These are phyloP conservation scores for Hypena proboscidalis DNA, from an alignment of 2,888 invertebrate genomes.

Conservation along the genomic window DNA sequence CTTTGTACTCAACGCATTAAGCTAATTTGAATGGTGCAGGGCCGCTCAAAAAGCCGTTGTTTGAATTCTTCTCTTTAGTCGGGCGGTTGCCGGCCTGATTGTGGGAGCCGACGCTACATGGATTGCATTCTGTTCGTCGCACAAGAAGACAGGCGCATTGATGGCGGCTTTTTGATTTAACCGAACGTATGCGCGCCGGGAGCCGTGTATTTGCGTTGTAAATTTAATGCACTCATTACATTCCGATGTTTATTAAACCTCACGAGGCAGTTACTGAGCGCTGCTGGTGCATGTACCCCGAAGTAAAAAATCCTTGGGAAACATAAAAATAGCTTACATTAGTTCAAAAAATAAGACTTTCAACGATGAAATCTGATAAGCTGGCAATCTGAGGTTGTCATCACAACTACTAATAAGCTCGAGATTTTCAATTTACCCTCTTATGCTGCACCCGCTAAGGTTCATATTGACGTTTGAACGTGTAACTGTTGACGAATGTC, in stretches of 20 bases:
- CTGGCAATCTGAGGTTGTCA: slow-evolving; percentile 75
- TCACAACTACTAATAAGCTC: slow-evolving; percentile 67
- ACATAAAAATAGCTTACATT: slow-evolving; percentile 44
- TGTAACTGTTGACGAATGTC: slow-evolving; percentile 66
- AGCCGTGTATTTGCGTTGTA: slow-evolving; percentile 53
- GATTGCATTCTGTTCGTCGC: slow-evolving; percentile 75
- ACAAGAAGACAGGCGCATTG: slow-evolving; percentile 72
- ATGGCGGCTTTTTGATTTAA: slow-evolving; percentile 69
- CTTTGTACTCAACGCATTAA: slow-evolving; percentile 82
- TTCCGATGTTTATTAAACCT: slow-evolving; percentile 47
- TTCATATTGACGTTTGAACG: slow-evolving; percentile 52
- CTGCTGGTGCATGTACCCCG: slow-evolving; percentile 40
- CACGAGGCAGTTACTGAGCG: slow-evolving; percentile 42
- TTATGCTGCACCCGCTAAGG: slow-evolving; percentile 58
- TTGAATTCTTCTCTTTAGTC: slow-evolving; percentile 78
- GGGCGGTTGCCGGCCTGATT: slow-evolving; percentile 69
- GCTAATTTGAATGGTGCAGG: slow-evolving; percentile 83
- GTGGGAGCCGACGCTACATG: slow-evolving; percentile 71
- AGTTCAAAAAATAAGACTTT: slow-evolving; percentile 71
- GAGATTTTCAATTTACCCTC: slow-evolving; percentile 53
- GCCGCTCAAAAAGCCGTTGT: slow-evolving; percentile 79
- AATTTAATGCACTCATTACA: slow-evolving; percentile 60
- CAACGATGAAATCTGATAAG: slow-evolving; percentile 77
- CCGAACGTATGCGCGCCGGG: slow-evolving; percentile 52
- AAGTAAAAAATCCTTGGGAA: slow-evolving; percentile 30